Evolutionary conservation across 2,113 vertebrate species (phyloP).

Genomic region (Okapia johnstoni): DNA sequence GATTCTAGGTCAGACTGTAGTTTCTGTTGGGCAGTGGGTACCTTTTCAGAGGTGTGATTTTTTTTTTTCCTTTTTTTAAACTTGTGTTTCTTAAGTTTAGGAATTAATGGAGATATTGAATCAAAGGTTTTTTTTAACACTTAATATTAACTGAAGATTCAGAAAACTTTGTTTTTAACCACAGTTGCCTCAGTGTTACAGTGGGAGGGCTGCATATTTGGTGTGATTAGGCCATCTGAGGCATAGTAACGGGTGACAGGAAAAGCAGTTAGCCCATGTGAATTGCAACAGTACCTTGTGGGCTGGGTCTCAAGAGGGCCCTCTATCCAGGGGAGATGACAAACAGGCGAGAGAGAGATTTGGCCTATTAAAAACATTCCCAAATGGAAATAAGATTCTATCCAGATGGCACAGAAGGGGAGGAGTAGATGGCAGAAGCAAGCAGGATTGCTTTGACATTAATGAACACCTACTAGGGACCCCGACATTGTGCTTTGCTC

Average conservation of each 20-base stretch:
- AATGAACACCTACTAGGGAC: background rate
- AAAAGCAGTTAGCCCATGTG: slow-evolving; percentile 70
- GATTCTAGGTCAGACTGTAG: background rate
- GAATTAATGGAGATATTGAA: slow-evolving; percentile 13
- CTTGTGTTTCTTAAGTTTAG: background rate
- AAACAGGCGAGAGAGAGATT: background rate
- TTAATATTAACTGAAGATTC: slow-evolving; percentile 29
- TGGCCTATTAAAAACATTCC: slow-evolving; percentile 22
- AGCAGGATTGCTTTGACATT: slow-evolving; percentile 13
- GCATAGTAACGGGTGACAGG: slow-evolving; percentile 63
- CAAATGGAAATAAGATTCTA: slow-evolving; percentile 5
- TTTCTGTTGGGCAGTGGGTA: background rate
- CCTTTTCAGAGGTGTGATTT: background rate
- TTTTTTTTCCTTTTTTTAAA: background rate
- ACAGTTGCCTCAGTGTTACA: slow-evolving; percentile 17
- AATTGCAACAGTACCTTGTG: slow-evolving; percentile 65
- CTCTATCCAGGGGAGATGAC: slow-evolving; percentile 21
- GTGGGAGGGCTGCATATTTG: background rate
- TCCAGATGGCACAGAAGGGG: background rate
- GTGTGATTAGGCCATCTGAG: slow-evolving; percentile 62
- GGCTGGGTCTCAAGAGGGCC: slow-evolving; percentile 27
- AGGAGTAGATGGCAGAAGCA: background rate
- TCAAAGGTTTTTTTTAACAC: slow-evolving; percentile 1
- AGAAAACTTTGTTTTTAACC: slow-evolving; percentile 46
- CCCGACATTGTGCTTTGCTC: background rate